Percentiles rank a stretch among this genome's conserved stretches.
These are phyloP conservation scores for Hirtodrosophila trivittata DNA, from an alignment of 2,888 invertebrate species.

Conservation along the genomic window DNA sequence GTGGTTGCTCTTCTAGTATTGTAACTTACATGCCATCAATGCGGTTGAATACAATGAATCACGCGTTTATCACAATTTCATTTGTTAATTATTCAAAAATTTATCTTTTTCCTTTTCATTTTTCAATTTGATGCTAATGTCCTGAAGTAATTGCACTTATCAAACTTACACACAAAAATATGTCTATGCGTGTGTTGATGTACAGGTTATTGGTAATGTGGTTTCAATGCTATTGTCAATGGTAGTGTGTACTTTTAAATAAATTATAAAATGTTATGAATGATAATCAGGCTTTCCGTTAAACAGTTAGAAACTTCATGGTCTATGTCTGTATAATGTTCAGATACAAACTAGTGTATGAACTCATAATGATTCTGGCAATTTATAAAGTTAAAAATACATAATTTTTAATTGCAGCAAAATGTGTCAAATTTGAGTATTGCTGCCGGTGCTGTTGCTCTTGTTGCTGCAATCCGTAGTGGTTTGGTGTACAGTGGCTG, in stretches of 20 bases:
- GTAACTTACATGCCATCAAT: constrained; percentile 65
- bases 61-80: constrained; percentile 71
- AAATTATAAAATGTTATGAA: constrained; percentile 55
- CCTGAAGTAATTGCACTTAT: constrained; percentile 9
- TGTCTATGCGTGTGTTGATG: constrained; percentile 4
- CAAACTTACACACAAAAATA: constrained; percentile 13
- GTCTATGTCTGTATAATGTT: constrained; percentile 27
- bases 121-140: constrained; percentile 34
- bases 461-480: constrained; percentile 10
- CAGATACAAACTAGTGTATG: constrained; percentile 16
- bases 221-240: constrained; percentile 59
- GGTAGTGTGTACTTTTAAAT: constrained; percentile 40
- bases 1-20: constrained; percentile 25
- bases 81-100: constrained; percentile 60
- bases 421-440: constrained; percentile 59
- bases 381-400: constrained; percentile 52
- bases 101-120: constrained; percentile 28
- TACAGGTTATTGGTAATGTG: constrained; percentile 9
- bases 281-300: constrained; percentile 68
- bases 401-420: constrained; percentile 35
- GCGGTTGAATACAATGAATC: constrained; percentile 71
- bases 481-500: constrained; percentile 5
- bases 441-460: constrained; percentile 2
- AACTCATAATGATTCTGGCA: constrained; percentile 38
- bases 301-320: constrained; percentile 48